Percentiles rank a stretch among this genome's conserved stretches.
Conservation (phyloP, 2,113 vertebrate species). For the Origma solitaria region DNA sequence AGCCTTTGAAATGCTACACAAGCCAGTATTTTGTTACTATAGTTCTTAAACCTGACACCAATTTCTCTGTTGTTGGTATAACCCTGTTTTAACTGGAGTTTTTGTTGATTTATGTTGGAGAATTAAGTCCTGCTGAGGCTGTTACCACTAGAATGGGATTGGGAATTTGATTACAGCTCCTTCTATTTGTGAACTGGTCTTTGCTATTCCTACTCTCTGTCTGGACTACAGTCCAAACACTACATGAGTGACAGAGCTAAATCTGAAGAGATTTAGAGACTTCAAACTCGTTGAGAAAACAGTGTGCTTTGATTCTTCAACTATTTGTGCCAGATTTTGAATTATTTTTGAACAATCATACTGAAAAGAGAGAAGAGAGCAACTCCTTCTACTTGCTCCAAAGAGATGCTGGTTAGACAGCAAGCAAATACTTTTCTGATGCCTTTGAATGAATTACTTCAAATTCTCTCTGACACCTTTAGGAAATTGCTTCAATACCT, state of each 20-base stretch:
- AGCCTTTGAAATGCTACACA: not conserved
- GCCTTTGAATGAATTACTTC: not conserved
- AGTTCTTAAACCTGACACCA: not conserved
- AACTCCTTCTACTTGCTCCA: not conserved
- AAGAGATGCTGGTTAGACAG: not conserved
- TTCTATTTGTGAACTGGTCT: not conserved
- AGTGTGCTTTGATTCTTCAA: not conserved
- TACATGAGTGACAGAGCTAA: not conserved
- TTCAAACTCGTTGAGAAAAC: not conserved
- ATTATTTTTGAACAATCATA: not conserved
- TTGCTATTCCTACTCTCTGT: not conserved
- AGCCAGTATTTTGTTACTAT: not conserved
- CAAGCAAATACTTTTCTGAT: not conserved
- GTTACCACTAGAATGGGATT: not conserved
- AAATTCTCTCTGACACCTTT: not conserved
- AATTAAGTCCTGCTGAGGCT: not conserved
- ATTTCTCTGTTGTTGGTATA: not conserved
- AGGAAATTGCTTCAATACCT: not conserved
- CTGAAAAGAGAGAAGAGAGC: not conserved
- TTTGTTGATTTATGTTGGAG: not conserved
- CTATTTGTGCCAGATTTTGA: not conserved
- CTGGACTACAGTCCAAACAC: not conserved
- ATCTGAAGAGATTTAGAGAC: not conserved
- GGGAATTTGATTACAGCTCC: not conserved
- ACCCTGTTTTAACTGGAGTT: not conserved